Base-by-base conservation (phyloP, 2,888 invertebrate species). In the Ophion ventricosus region DNA sequence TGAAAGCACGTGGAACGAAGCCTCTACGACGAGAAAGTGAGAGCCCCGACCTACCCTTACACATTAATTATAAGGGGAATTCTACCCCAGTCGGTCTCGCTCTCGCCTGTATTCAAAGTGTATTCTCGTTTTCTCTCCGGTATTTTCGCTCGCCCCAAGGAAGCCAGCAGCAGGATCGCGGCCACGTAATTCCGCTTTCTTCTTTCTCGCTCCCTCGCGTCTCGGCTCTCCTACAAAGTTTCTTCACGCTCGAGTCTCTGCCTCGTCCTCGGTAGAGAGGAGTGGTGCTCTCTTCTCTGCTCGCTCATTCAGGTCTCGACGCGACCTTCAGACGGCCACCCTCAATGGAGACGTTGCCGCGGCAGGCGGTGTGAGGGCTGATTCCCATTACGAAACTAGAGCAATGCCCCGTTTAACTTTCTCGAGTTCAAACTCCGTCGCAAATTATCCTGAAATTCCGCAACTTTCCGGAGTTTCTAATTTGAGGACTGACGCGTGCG, bases 31-130 rank as follows among this genome's bases (percentile, higher is more conserved):
- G 76, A 79, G 85, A 83, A 84, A 86, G 84, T 82, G 85, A 85
- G 86, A 86, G 83, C 90, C 91, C 88, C 90, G 92, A 92, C 92
- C 92, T 93, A 92, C 92, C 92, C 92, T 91, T 91, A 91, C 91
- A 92, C 92, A 92, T 93, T 93, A 93, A 93, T 93, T 93, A 93
- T 92, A 93, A 92, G 91, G 92, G 91, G 91, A 90, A 90, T 88
- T 83, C 86, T 77, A 84, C 84, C 75, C 80, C 80, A 80, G 74
- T 77, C 63, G 69, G 59, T 86, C 78, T 79, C 81, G 43, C 83
- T 83, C 80, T 80, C 72, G 40, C 82, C 74, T 77, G 69, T 49
- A 56, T 80, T 64, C 74, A 70, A 43, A 82, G 82, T 49, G 49
- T 82, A 78, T 78, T 77, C 78, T 64, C 69, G 29, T 72, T 77